Base-by-base conservation (phyloP, 2,797 vertebrate species). In the Carapus acus region DNA sequence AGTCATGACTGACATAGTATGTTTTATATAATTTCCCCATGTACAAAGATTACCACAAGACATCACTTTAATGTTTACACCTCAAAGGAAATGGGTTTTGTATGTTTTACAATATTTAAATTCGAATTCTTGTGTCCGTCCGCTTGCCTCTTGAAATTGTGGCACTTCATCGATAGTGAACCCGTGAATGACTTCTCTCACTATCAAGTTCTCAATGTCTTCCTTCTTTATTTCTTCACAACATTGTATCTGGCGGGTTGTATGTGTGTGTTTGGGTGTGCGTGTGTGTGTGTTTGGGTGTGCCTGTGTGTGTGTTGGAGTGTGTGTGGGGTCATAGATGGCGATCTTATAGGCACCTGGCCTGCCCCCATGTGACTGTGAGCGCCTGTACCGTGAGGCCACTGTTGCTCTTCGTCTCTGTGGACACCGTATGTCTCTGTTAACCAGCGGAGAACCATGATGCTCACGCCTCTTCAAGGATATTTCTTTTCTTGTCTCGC, bases 1-100 rank as follows among this genome's bases (percentile, higher is more conserved):
- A 80, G 67, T 80, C 77, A 62, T 58, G 58, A 80, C 76, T 59
- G 73, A 83, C 79, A 67, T 79, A 67, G 77, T 79, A 87, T 85
- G 83, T 87, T 88, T 88, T 82, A 77, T 83, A 78, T 83, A 62
- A 76, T 82, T 86, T 88, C 73, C 82, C 72, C 77, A 71, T 79
- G 53, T 83, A 65, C 73, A 79, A 67, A 80, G n/a, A 76, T 57
- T 42, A 77, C 39, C 78, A 71, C 73, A 62, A 57, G 51, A 75
- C 70, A 84, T 82, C 65, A 60, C 70, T 74, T 80, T 74, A 80
- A 80, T 81, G 83, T 87, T 88, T 86, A 87, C 85, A 83, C 79
- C 73, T 83, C 20, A 59, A 80, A 68, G 59, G 61, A 67, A 77
- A 73, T 56, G 24, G 45, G 14, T 78, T 82, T 79, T 83, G 54